These are phyloP conservation scores for Sminthurides aquaticus DNA, from an alignment of 2,888 invertebrate species.

Conservation along the genomic window DNA sequence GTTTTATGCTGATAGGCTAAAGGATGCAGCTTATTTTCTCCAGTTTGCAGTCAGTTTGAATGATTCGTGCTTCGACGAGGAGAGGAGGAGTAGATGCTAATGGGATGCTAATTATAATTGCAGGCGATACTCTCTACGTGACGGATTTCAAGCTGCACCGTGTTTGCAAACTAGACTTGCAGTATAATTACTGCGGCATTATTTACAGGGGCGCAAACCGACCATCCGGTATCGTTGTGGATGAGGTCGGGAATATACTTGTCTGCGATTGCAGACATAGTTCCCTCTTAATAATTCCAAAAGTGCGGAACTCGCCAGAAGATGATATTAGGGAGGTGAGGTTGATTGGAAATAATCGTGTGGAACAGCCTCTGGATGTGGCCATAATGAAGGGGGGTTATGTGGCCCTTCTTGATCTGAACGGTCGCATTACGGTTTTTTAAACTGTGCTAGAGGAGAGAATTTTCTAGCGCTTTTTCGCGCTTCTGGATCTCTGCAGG, in stretches of 20 bases:
- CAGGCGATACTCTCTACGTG: slow-evolving; percentile 30
- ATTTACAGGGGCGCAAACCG: slow-evolving; percentile 5
- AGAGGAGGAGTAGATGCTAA: too few relatives aligned
- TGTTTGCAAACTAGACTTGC: slow-evolving; percentile 23
- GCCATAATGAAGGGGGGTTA: slow-evolving; percentile 20
- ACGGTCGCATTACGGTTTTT: slow-evolving; percentile 14
- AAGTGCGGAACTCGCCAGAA: slow-evolving; percentile 12
- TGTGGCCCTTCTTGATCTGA: slow-evolving; percentile 21
- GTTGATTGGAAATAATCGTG: background rate
- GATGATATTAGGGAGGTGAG: background rate
- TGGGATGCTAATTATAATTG: too few relatives aligned
- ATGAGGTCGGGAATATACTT: slow-evolving; percentile 26
- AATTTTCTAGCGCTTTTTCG: too few relatives aligned
- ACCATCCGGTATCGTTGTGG: slow-evolving; percentile 27
- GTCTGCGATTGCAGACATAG: slow-evolving; percentile 21
- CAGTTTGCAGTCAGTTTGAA: too few relatives aligned
- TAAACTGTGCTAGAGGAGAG: slow-evolving; percentile 5
- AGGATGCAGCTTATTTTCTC: too few relatives aligned
- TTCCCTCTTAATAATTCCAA: slow-evolving; percentile 17
- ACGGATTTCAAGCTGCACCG: slow-evolving; percentile 32
- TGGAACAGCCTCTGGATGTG: slow-evolving; percentile 21
- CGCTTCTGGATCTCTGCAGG: too few relatives aligned
- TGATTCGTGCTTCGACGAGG: too few relatives aligned
- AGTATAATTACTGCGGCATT: background rate
- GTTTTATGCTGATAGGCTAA: too few relatives aligned